A percentile compares a stretch with the other conserved stretches of the same genome.
Conservation (phyloP, 2,113 vertebrate species). For the Anguilla japonica region DNA sequence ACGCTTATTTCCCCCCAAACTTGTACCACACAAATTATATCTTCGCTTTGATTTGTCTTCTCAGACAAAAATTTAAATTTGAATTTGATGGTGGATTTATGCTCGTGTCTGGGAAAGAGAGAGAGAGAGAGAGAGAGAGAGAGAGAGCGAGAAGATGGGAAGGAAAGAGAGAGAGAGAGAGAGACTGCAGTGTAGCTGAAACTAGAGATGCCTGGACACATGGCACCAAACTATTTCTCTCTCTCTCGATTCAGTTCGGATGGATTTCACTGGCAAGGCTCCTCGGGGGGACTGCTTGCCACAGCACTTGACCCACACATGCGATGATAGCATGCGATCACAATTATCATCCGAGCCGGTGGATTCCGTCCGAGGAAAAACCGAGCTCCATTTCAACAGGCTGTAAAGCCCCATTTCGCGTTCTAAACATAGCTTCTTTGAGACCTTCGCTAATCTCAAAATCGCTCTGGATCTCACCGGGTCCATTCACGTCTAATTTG, state of each 20-base stretch:
- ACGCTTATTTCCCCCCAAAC: too few relatives aligned
- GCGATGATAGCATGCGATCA: not conserved
- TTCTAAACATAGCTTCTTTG: not conserved
- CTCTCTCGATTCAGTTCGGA: slow-evolving; percentile 28
- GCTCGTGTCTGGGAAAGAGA: too few relatives aligned
- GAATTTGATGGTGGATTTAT: too few relatives aligned
- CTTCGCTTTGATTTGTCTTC: too few relatives aligned
- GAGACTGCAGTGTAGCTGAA: slow-evolving; percentile 74
- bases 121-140: too few relatives aligned
- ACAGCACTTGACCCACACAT: slow-evolving; percentile 50
- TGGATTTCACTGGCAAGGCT: not conserved
- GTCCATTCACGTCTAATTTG: not conserved
- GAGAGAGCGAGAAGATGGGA: not conserved
- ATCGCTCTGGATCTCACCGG: not conserved
- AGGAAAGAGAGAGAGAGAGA: slow-evolving; percentile 22
- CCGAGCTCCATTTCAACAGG: not conserved
- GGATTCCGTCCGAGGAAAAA: not conserved
- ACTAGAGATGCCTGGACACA: slow-evolving; percentile 70
- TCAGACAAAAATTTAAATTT: too few relatives aligned
- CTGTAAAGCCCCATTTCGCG: not conserved
- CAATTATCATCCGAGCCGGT: not conserved
- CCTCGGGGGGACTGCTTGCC: slow-evolving; percentile 17
- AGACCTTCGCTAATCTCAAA: not conserved
- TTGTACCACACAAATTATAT: too few relatives aligned
- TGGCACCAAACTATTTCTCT: slow-evolving; percentile 62